Percentiles rank a stretch among this genome's conserved stretches.
These are phyloP conservation scores for Rotaria macrura DNA, from an alignment of 2,888 invertebrate genomes.

Conservation along the genomic window DNA sequence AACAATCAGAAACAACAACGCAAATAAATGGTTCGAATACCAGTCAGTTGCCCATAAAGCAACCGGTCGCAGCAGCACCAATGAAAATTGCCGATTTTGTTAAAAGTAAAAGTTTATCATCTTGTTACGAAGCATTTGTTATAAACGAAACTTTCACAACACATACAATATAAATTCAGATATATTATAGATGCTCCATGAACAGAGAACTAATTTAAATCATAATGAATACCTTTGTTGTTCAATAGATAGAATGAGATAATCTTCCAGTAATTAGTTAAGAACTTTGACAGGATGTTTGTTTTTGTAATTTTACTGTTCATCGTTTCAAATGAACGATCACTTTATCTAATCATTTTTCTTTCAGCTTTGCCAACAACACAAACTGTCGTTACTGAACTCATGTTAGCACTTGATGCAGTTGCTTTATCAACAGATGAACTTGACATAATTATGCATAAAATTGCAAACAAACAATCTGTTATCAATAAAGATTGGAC, in stretches of 20 bases:
- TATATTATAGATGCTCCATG: too few species aligned
- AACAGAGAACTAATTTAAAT: too few species aligned
- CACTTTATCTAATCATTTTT: too few species aligned
- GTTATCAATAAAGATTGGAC: background rate
- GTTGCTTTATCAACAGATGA: background rate
- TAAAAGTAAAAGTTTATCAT: background rate
- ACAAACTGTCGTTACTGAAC: background rate
- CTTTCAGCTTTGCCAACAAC: background rate
- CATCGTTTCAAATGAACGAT: too few species aligned
- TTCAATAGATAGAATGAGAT: too few species aligned
- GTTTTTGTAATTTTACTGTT: too few species aligned
- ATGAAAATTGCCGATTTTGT: background rate
- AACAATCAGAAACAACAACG: background rate
- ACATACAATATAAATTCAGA: too few species aligned
- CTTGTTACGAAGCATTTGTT: too few species aligned
- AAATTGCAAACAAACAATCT: background rate
- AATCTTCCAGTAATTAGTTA: too few species aligned
- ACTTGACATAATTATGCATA: background rate
- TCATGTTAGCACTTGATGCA: conserved; percentile 14
- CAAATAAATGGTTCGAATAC: background rate
- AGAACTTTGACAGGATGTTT: too few species aligned
- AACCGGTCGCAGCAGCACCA: background rate
- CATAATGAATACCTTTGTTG: too few species aligned
- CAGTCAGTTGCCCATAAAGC: background rate
- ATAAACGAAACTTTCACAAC: too few species aligned